Conservation (phyloP, 2,113 vertebrate species). For the Sarotherodon lohbergeri region DNA sequence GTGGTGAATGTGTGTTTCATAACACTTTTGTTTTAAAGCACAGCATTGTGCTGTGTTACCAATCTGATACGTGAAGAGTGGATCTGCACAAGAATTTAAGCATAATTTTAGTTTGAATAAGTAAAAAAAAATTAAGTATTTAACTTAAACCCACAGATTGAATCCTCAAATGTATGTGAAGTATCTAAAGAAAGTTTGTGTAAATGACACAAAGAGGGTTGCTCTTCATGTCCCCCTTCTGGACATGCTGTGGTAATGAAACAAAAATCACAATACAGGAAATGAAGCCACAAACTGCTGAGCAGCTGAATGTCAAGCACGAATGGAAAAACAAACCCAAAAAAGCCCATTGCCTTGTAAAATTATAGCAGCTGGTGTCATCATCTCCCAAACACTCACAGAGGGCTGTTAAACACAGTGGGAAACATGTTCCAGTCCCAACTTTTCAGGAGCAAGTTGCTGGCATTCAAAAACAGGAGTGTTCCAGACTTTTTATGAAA, state of each 20-base stretch:
- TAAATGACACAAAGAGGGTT: not conserved
- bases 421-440: not conserved
- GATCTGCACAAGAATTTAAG: not conserved
- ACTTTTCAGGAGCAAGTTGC: not conserved
- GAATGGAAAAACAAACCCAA: not conserved
- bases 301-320: not conserved
- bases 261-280: not conserved
- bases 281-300: not conserved
- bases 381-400: not conserved
- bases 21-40: not conserved
- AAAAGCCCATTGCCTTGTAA: not conserved
- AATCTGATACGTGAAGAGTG: not conserved
- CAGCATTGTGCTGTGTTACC: not conserved
- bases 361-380: not conserved
- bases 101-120: not conserved
- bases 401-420: not conserved
- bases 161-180: not conserved
- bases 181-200: not conserved
- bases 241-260: not conserved
- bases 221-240: not conserved
- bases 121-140: not conserved
- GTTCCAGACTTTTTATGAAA: not conserved
- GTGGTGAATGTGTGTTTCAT: not conserved
- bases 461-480: not conserved
- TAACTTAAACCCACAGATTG: not conserved